Base-by-base conservation (phyloP, 1,140 invertebrate genomes). In the Caenorhabditis briggsae region DNA sequence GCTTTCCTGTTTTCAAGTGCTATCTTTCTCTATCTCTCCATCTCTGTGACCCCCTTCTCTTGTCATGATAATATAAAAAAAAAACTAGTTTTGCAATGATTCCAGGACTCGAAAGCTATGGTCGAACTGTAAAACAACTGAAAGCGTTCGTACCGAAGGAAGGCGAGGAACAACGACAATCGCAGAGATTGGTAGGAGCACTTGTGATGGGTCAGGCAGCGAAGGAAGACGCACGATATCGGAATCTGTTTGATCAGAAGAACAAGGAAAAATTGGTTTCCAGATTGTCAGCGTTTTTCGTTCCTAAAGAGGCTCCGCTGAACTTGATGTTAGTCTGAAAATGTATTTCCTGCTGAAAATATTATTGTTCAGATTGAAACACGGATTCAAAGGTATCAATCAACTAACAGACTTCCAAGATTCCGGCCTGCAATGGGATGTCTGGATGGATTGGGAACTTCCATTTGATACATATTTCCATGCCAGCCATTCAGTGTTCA, bases 401-500 rank as follows among this genome's bases (percentile, higher is more conserved):
- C 8, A 50, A 23, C 7, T 78, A 2, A 33, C 70, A 5, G 70
- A 23, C n/a, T 12, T 50, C 7, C 23, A n/a, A n/a, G 12, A 43
- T n/a, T 58, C 33, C 33, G 33, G 33, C 33, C 33, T 33, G 33
- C 33, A 33, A 33, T 33, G 33, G 33, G 33, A 33, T 61, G 23
- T 61, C 2, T 50, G 12, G 33, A 14, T 46, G 9, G 41, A 46
- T 46, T 46, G 59, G 20, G 86, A 87, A 74, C 61, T 87, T 2
- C 86, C 86, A 6, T 46, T 87, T 6, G 56, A 43, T 18, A 41
- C 82, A 5, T 33, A 5, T 33, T 18, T 59, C 43, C 25, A 64
- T 20, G 20, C 9, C 0, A 58, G 97, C 93, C 97, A 99, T 93
- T 98, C 97, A 25, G 96, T 98, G 89, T 99, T 99, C 93, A 97